These are phyloP conservation scores for Xestobium rufovillosum DNA, from an alignment of 2,888 invertebrate genomes.

Conservation along the genomic window DNA sequence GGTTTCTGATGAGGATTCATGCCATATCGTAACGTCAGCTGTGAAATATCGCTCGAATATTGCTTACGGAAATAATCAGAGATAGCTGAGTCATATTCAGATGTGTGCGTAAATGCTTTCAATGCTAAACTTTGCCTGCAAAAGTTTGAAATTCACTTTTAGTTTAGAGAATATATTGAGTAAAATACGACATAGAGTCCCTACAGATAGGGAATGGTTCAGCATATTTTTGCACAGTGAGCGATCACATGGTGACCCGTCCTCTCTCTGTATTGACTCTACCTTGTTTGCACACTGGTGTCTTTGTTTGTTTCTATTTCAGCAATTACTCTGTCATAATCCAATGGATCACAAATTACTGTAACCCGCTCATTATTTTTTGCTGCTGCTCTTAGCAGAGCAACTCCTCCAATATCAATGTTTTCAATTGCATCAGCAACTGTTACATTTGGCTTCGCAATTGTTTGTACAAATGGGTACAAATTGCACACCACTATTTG, in stretches of 20 bases:
- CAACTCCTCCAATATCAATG: conserved; percentile 96
- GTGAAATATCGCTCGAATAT: conserved; percentile 70
- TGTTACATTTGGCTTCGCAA: conserved; percentile 71
- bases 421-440: conserved; percentile 89
- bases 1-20: conserved; percentile 99
- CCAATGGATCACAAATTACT: conserved; percentile 83
- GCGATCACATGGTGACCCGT: no score
- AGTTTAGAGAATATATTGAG: no score
- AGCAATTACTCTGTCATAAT: conserved; percentile 68
- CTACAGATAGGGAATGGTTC: no score
- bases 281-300: conserved; percentile 61
- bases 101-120: conserved; percentile 95
- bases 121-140: conserved; percentile 73
- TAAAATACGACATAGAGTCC: no score
- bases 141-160: conserved; percentile 28
- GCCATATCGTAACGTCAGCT: conserved; percentile 82
- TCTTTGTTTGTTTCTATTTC: conserved; percentile 66
- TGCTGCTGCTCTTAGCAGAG: conserved; percentile 88
- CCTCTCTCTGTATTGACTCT: no score
- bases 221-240: no score
- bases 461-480: conserved; percentile 88
- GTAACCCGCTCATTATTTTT: conserved; percentile 95
- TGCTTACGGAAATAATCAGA: conserved; percentile 92
- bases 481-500: conserved; percentile 92
- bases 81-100: conserved; percentile 89